Evolutionary conservation across 2,113 vertebrate genomes (phyloP).

Genomic region (Etheostoma spectabile): DNA sequence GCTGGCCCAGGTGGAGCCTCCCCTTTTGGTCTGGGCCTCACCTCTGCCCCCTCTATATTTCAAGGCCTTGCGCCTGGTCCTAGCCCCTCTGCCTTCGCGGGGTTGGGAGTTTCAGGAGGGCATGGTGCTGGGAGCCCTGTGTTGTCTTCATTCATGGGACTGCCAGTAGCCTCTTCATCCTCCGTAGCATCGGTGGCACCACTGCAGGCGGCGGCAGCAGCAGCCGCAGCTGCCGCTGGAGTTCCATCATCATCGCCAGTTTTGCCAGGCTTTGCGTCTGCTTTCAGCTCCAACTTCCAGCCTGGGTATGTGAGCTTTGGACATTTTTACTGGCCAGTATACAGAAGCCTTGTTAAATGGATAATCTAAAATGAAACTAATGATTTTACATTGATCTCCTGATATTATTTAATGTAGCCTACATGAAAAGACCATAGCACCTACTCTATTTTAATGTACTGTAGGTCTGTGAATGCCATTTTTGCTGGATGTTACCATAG

Average conservation of each 20-base stretch:
- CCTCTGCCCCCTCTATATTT: conserved; percentile 90
- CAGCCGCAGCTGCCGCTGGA: conserved; percentile 83
- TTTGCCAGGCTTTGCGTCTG: conserved; percentile 94
- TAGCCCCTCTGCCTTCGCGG: conserved; percentile 88
- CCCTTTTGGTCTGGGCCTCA: conserved; percentile 90
- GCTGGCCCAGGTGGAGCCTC: conserved; percentile 78
- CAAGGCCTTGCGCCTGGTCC: conserved; percentile 84
- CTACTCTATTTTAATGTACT: not conserved
- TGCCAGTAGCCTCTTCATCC: conserved; percentile 88
- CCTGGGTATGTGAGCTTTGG: conserved; percentile 84
- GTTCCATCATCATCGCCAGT: conserved; percentile 90
- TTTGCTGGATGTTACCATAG: not conserved
- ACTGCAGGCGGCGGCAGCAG: conserved; percentile 83
- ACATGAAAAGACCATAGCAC: not conserved
- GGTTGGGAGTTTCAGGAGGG: conserved; percentile 90
- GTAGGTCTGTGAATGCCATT: not conserved
- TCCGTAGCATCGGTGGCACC: conserved; percentile 91
- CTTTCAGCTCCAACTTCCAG: conserved; percentile 97
- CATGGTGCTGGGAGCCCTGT: conserved; percentile 89
- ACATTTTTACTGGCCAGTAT: not conserved
- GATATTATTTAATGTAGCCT: not conserved
- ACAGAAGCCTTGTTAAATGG: not conserved
- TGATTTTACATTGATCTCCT: not conserved
- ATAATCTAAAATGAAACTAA: not conserved
- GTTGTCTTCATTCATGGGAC: conserved; percentile 93